Evolutionary conservation across 1,140 invertebrate genomes (phyloP).

Genomic region (Drosophila albomicans): DNA sequence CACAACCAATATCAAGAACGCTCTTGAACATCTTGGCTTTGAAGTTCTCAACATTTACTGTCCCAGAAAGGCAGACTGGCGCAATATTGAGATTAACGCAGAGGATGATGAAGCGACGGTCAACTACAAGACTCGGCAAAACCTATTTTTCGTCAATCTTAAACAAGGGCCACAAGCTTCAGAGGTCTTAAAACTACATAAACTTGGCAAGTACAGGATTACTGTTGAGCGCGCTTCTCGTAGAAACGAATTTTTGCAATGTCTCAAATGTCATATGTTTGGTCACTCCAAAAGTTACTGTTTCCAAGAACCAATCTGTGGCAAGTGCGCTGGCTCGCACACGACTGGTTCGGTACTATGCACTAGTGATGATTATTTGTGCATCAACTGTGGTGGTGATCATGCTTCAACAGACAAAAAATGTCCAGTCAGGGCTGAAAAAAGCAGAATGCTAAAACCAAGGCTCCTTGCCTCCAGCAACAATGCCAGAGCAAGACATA

Average conservation of each 20-base stretch:
- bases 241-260: conserved; percentile 30
- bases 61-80: conserved; percentile 23
- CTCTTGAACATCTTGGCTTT: conserved; percentile 4
- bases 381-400: conserved; percentile 1
- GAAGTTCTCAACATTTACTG: conserved; percentile 30
- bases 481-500: neutral
- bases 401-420: neutral
- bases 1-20: neutral
- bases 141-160: neutral
- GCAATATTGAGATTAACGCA: neutral
- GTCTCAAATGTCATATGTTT: conserved; percentile 37
- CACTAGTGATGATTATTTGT: neutral
- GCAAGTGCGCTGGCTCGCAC: conserved; percentile 26
- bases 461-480: neutral
- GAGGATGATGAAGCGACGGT: neutral
- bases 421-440: neutral
- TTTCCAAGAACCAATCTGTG: conserved; percentile 25
- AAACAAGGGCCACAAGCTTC: neutral
- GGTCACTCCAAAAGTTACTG: conserved; percentile 42
- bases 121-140: conserved; percentile 6
- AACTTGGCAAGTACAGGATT: conserved; percentile 33
- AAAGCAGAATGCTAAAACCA: neutral
- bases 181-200: conserved; percentile 10
- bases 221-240: no score
- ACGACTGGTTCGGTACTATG: conserved; percentile 14